A percentile compares a stretch with the other conserved stretches of the same genome.
phyloP scores from a whole-genome alignment of 2,888 invertebrate genomes.

The Heteromyza rotundicornis region DNA sequence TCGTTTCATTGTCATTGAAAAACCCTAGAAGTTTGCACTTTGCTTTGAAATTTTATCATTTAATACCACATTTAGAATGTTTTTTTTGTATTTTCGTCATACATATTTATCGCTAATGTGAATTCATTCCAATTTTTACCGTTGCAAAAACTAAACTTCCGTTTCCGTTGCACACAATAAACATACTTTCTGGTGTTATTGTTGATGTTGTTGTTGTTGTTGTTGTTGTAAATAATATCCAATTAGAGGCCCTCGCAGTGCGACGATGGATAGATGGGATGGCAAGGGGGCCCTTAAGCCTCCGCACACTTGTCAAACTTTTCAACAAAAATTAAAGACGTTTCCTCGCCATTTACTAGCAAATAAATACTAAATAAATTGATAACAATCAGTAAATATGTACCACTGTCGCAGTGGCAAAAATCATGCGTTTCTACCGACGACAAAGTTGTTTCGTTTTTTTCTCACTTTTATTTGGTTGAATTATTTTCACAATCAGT shows the following conservation, averaged over 20 bases:
- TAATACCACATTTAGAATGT: background rate
- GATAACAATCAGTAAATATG: too few relatives aligned
- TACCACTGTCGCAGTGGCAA: too few relatives aligned
- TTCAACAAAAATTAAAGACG: background rate
- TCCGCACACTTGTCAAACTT: background rate
- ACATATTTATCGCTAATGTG: background rate
- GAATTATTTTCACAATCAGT: background rate
- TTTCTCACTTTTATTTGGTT: too few relatives aligned
- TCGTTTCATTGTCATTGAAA: constrained; percentile 10
- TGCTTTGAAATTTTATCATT: too few relatives aligned
- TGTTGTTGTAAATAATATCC: too few relatives aligned
- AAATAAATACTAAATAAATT: too few relatives aligned
- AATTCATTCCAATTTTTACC: constrained; percentile 1
- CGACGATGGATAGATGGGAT: background rate
- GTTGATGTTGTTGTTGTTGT: constrained; percentile 18
- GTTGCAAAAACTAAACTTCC: constrained; percentile 18
- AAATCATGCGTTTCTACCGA: background rate
- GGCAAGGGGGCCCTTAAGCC: background rate
- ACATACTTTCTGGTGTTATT: too few relatives aligned
- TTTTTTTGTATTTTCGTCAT: background rate
- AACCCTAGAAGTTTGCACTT: too few relatives aligned
- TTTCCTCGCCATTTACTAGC: too few relatives aligned
- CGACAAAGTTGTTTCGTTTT: background rate
- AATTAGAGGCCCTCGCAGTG: background rate
- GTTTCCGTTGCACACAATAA: constrained; percentile 26